phyloP scores from a whole-genome alignment of 2,113 vertebrate species.

The Artemisiospiza belli region DNA sequence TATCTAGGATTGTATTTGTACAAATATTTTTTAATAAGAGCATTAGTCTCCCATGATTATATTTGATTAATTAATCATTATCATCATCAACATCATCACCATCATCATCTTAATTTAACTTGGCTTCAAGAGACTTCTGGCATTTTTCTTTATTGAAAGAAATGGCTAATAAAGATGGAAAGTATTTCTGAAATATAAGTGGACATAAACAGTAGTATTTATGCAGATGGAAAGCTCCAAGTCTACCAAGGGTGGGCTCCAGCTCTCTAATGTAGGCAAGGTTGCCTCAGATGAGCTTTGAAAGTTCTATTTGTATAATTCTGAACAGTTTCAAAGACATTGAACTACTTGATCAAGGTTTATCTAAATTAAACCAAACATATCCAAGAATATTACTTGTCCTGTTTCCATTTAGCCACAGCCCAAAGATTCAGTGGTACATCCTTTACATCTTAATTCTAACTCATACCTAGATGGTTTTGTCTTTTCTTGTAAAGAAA shows the following conservation, averaged over 20 bases:
- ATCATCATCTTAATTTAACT: not conserved
- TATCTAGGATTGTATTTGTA: not conserved
- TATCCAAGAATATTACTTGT: not conserved
- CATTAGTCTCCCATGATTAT: not conserved
- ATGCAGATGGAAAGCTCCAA: not conserved
- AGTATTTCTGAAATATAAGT: not conserved
- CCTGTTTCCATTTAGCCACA: not conserved
- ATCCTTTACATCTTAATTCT: not conserved
- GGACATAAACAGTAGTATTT: not conserved
- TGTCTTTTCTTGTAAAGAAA: not conserved
- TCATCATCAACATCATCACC: not conserved
- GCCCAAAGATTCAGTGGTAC: not conserved
- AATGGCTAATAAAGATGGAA: not conserved
- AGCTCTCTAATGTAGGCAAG: not conserved
- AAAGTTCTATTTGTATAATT: not conserved
- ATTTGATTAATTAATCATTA: not conserved
- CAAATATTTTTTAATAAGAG: not conserved
- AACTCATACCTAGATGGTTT: not conserved
- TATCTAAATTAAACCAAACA: not conserved
- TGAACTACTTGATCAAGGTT: not conserved
- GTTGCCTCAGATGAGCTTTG: not conserved
- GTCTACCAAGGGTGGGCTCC: not conserved
- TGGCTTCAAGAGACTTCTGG: not conserved
- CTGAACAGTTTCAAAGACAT: not conserved
- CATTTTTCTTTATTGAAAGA: not conserved